These are phyloP conservation scores for Hyla sarda DNA, from an alignment of 2,113 vertebrate genomes.

Conservation along the genomic window DNA sequence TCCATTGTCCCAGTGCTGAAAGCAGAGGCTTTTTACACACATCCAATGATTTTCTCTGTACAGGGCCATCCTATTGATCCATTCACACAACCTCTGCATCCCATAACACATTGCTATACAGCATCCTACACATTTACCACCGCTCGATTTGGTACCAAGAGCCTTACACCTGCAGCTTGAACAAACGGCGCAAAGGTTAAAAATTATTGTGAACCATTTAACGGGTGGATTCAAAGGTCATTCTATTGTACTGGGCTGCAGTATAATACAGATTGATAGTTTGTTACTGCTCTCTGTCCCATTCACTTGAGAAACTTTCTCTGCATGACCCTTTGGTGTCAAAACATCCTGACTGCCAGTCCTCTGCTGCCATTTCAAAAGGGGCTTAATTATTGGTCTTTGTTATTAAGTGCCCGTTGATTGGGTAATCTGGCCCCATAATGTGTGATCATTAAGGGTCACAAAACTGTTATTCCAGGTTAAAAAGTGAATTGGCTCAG, in stretches of 20 bases:
- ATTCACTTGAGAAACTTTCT: slow-evolving; percentile 58
- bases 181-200: slow-evolving; percentile 55
- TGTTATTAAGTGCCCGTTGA: slow-evolving; percentile 58
- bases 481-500: slow-evolving; percentile 58
- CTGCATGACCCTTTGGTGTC: slow-evolving; percentile 57
- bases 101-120: slow-evolving; percentile 52
- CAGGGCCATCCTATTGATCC: slow-evolving; percentile 50
- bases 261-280: slow-evolving; percentile 57
- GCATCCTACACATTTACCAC: slow-evolving; percentile 58
- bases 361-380: slow-evolving; percentile 49
- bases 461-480: slow-evolving; percentile 57
- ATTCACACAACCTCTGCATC: slow-evolving; percentile 45
- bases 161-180: slow-evolving; percentile 58
- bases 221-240: slow-evolving; percentile 54
- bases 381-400: slow-evolving; percentile 56
- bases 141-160: slow-evolving; percentile 55
- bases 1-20: slow-evolving; percentile 43
- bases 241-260: slow-evolving; percentile 35
- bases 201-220: slow-evolving; percentile 58
- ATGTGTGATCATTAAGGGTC: slow-evolving; percentile 59
- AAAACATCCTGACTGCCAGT: slow-evolving; percentile 55
- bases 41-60: slow-evolving; percentile 39
- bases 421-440: slow-evolving; percentile 59
- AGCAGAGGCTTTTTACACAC: slow-evolving; percentile 49
- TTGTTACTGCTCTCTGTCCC: slow-evolving; percentile 58